These are phyloP conservation scores for Coilia nasus DNA, from an alignment of 2,797 vertebrate genomes.

Conservation along the genomic window DNA sequence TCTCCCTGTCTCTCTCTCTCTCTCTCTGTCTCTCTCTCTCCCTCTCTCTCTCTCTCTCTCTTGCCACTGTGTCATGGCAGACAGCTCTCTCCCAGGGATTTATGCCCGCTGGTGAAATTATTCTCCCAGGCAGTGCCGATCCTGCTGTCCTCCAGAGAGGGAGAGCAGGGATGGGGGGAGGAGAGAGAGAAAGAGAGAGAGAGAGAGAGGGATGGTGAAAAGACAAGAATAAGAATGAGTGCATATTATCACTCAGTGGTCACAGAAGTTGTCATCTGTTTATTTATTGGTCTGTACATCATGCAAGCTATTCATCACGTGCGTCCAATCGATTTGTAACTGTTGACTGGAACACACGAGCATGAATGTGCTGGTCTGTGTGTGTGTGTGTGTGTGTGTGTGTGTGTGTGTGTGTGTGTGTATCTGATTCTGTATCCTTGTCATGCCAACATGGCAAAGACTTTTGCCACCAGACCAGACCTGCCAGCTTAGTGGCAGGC, in stretches of 20 bases:
- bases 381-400: conserved; percentile 15
- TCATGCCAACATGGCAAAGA: background rate
- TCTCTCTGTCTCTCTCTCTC: conserved; percentile 26
- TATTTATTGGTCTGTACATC: background rate
- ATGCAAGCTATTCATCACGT: background rate
- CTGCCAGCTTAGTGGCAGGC: background rate
- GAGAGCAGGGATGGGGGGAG: conserved; percentile 24
- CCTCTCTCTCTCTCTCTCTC: conserved; percentile 7
- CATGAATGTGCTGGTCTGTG: conserved; percentile 19
- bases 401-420: conserved; percentile 47
- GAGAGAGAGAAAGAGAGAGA: conserved; percentile 47
- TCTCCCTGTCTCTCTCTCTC: conserved; percentile 29
- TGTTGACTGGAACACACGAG: background rate
- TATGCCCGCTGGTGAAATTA: conserved; percentile 57
- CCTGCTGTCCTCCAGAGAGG: conserved; percentile 29
- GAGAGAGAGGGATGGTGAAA: background rate
- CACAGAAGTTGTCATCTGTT: background rate
- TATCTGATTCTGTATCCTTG: conserved; percentile 23
- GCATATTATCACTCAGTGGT: conserved; percentile 1
- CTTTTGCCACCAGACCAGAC: background rate
- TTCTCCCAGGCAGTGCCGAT: conserved; percentile 45
- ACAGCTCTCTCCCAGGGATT: conserved; percentile 53
- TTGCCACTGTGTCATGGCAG: conserved; percentile 21
- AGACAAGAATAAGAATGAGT: background rate
- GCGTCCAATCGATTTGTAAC: background rate